These are phyloP conservation scores for Chrysopilus asiliformis DNA, from an alignment of 2,888 invertebrate genomes.

Conservation along the genomic window DNA sequence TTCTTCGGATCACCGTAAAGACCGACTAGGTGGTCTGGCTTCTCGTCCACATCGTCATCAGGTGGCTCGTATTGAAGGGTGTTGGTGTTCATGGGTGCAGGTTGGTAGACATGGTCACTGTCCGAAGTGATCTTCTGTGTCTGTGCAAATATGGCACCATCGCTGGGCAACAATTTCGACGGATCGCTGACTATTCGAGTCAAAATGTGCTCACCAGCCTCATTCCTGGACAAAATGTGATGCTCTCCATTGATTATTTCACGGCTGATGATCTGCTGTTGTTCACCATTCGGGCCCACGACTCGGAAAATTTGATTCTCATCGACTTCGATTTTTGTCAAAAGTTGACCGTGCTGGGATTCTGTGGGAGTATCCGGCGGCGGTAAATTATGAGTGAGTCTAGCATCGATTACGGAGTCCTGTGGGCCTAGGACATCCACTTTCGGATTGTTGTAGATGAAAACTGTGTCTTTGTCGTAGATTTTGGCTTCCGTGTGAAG, in stretches of 20 bases:
- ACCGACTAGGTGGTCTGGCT: slow-evolving; percentile 25
- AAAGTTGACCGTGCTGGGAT: slow-evolving; percentile 22
- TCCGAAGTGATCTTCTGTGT: slow-evolving; percentile 32
- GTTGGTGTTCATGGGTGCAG: slow-evolving; percentile 32
- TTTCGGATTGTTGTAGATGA: slow-evolving; percentile 33
- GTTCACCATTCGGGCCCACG: slow-evolving; percentile 35
- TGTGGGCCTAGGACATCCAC: slow-evolving; percentile 21
- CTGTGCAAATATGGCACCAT: slow-evolving; percentile 32
- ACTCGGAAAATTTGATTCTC: slow-evolving; percentile 36
- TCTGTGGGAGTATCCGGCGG: slow-evolving; percentile 20
- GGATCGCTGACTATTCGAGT: slow-evolving; percentile 37
- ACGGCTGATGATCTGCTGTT: slow-evolving; percentile 36
- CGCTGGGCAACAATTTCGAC: slow-evolving; percentile 33
- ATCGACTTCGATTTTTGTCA: slow-evolving; percentile 35
- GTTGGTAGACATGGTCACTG: slow-evolving; percentile 28
- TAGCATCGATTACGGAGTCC: slow-evolving; percentile 33
- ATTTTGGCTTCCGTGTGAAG: slow-evolving; percentile 37
- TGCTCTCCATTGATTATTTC: slow-evolving; percentile 37
- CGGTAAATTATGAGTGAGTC: slow-evolving; percentile 19
- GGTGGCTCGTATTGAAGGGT: slow-evolving; percentile 31
- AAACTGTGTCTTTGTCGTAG: slow-evolving; percentile 35
- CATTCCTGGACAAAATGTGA: slow-evolving; percentile 35
- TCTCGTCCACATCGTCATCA: slow-evolving; percentile 18
- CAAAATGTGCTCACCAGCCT: slow-evolving; percentile 36
- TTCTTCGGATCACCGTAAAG: slow-evolving; percentile 34